Evolutionary conservation across 1,140 invertebrate species (phyloP).

Genomic region (Teleopsis dalmanni): DNA sequence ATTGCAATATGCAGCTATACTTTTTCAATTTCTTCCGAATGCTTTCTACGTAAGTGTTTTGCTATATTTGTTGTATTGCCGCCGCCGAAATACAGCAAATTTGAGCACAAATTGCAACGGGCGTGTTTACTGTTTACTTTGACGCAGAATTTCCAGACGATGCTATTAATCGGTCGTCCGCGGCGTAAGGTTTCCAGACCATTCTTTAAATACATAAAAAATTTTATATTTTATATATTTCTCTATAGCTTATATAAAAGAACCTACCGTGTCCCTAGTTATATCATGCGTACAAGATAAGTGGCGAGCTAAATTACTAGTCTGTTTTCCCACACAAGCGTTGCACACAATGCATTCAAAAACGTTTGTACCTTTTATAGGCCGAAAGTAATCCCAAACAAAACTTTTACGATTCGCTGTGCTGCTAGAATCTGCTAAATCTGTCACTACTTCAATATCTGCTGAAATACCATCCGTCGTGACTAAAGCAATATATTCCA

Average conservation of each 20-base stretch:
- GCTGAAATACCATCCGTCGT: too few relatives aligned
- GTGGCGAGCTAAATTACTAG: slow-evolving; percentile 21
- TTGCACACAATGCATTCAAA: slow-evolving; percentile 18
- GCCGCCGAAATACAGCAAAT: slow-evolving; percentile 24
- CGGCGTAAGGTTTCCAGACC: not conserved
- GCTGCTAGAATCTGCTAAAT: too few relatives aligned
- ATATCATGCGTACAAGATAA: slow-evolving; percentile 17
- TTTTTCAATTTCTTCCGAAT: slow-evolving; percentile 12
- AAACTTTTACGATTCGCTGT: too few relatives aligned
- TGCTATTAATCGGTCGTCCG: slow-evolving; percentile 21
- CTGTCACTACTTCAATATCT: too few relatives aligned
- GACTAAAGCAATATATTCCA: too few relatives aligned
- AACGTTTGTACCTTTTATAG: not conserved
- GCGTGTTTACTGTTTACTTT: slow-evolving; percentile 23
- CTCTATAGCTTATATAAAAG: not conserved
- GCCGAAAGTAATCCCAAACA: slow-evolving; percentile 22
- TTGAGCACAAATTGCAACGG: slow-evolving; percentile 23
- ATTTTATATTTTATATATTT: too few relatives aligned
- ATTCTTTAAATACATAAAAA: not conserved
- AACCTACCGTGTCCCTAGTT: not conserved
- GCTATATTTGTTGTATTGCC: slow-evolving; percentile 27
- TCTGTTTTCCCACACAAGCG: slow-evolving; percentile 19
- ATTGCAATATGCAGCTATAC: too few relatives aligned
- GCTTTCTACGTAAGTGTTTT: slow-evolving; percentile 26
- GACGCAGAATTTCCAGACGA: slow-evolving; percentile 28